A percentile compares a stretch with the other conserved stretches of the same genome.
Conservation (phyloP, 2,113 vertebrate genomes). For the Thomomys bottae region DNA sequence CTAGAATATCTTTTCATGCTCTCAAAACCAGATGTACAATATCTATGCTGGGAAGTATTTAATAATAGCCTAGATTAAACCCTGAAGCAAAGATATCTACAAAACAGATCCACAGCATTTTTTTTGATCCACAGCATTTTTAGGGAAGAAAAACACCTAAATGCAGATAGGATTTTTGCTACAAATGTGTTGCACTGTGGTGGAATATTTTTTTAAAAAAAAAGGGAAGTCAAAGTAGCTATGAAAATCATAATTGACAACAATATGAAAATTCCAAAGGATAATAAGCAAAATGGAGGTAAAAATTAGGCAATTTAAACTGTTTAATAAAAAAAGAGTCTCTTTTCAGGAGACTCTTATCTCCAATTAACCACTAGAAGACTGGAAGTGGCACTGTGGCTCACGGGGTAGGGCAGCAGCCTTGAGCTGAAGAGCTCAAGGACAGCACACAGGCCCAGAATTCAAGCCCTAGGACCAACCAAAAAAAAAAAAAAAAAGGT, state of each 20-base stretch:
- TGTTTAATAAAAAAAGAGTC: not conserved
- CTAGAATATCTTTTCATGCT: not conserved
- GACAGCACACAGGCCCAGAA: too few relatives aligned
- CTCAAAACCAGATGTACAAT: not conserved
- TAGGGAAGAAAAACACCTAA: not conserved
- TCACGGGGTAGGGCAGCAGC: too few relatives aligned
- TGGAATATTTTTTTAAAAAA: slow-evolving; percentile 39
- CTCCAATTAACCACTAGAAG: too few relatives aligned
- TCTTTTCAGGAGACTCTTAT: too few relatives aligned
- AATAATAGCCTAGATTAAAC: slow-evolving; percentile 13
- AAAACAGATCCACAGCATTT: not conserved
- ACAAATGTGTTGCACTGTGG: not conserved
- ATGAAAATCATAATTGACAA: slow-evolving; percentile 46
- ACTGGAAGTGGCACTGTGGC: too few relatives aligned
- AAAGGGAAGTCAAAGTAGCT: slow-evolving; percentile 32
- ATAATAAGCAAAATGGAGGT: not conserved
- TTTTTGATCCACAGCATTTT: not conserved
- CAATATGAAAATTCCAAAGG: slow-evolving; percentile 28
- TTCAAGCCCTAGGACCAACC: too few relatives aligned
- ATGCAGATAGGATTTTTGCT: slow-evolving; percentile 46
- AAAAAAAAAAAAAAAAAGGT: not conserved
- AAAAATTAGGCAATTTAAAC: slow-evolving; percentile 24
- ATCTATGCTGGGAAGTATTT: not conserved
- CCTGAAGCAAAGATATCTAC: not conserved
- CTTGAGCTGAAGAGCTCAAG: too few relatives aligned